Base-by-base conservation (phyloP, 2,797 vertebrate species). In the Choloepus didactylus region DNA sequence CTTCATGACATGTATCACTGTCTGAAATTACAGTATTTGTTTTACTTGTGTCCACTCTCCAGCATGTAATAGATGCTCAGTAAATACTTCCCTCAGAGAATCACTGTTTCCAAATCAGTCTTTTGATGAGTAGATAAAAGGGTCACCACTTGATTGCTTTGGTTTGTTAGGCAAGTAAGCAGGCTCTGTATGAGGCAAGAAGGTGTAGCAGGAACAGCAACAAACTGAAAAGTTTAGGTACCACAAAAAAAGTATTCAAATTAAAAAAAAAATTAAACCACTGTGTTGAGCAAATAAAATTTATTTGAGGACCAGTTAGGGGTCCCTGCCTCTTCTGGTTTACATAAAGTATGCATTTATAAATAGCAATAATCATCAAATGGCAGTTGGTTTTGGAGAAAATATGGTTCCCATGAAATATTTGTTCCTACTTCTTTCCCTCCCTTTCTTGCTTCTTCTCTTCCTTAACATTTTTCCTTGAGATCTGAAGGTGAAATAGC, bases 401-500 rank as follows among this genome's bases (percentile, higher is more conserved):
- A 90, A 15, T 69, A 46, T 4, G 66, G 10, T 77, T 91, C 73
- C 19, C 27, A 86, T 31, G 72, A 79, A 82, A 44, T 56, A 81
- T 31, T 41, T 81, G 75, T 44, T 87, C 15, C 27, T 3, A 31
- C 7, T 66, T 86, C 18, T 54, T 70, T 66, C 41, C 5, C 11
- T 69, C 6, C 6, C 2, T 85, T 69, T 82, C 35, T 88, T 83
- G 35, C 21, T 0, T 87, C 62, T 69, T 87, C 51, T 38, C 10
- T 80, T 25, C 4, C 6, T 90, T 79, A 75, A n/a, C 15, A 66
- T 54, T 87, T 87, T 56, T 59, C 23, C 54, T 73, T 87, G 70
- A 21, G 59, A 76, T 56, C 15, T 87, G 69, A 91, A 76, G 56
- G n/a, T 94, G 35, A 94, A 64, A 62, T 73, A 92, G 49, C 66